Evolutionary conservation across 2,888 invertebrate genomes (phyloP).

Genomic region (Euproctis similis): DNA sequence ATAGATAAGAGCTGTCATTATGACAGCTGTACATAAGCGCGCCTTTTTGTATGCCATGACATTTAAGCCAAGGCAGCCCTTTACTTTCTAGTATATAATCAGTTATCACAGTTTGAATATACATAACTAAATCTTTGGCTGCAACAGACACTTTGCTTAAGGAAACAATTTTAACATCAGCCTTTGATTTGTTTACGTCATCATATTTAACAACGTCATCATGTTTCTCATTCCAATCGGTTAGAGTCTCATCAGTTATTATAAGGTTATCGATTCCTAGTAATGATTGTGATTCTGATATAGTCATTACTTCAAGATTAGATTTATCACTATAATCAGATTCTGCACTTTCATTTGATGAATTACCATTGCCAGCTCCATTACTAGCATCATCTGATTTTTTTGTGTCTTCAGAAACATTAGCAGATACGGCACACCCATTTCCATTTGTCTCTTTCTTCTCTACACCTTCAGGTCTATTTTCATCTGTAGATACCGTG

Average conservation of each 20-base stretch:
- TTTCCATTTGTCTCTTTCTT: too few relatives aligned
- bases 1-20: constrained; percentile 25
- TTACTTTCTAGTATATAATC: constrained; percentile 20
- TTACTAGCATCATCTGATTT: too few relatives aligned
- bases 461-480: too few relatives aligned
- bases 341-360: too few relatives aligned
- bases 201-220: neutral
- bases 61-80: constrained; percentile 37
- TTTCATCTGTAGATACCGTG: too few relatives aligned
- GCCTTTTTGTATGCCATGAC: constrained; percentile 40
- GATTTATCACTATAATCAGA: too few relatives aligned
- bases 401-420: too few relatives aligned
- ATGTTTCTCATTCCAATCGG: neutral
- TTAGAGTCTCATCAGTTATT: neutral
- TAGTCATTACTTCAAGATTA: too few relatives aligned
- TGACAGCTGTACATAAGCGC: constrained; percentile 42
- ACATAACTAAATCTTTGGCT: neutral
- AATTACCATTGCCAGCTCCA: too few relatives aligned
- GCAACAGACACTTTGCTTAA: neutral
- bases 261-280: neutral
- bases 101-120: constrained; percentile 17
- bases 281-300: constrained; percentile 3
- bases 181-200: neutral
- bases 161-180: constrained; percentile 3
- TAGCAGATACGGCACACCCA: too few relatives aligned